Evolutionary conservation across 1,140 invertebrate species (phyloP), one percentile per base, ranked within the genome.

Genomic region (Vanessa tameamea): DNA sequence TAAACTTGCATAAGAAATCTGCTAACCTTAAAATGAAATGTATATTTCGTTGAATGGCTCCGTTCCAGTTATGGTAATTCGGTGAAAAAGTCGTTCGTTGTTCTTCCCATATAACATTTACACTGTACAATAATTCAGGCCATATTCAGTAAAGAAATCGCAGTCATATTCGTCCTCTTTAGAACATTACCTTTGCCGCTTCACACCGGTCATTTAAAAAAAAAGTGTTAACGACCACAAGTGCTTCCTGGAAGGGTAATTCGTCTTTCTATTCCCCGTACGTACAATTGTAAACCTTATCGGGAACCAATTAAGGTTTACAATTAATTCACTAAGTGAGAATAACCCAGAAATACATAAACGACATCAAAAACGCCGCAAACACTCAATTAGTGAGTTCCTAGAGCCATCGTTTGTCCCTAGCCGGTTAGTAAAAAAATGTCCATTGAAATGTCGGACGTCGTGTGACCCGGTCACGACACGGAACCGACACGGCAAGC

Each of bases 381-480:
- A 76, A 74, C 79, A 80, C 74, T 81, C 84, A 85, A 84, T 85
- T 82, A 86, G 80, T 74, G 78, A 78, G 77, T 87, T 84, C 81
- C 76, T 67, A 82, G 86, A 87, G 78, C 20, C 69, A 65, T 48
- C 72, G 71, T 72, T 69, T 75, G 75, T 73, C 73, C 26, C 55
- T 50, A 64, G 59, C 64, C 51, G 64, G 66, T 70, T 68, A 68
- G 53, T 48, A 79, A 79, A 57, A 83, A 84, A 86, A 76, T 72
- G 53, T 61, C 59, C 53, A 63, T 66, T 63, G 64, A 69, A 68
- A 82, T 83, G 77, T 82, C 83, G 82, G 80, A 78, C 80, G 73
- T 72, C 69, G 75, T 64, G 71, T 87, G 85, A 86, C 87, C 87
- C 69, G 87, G 87, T 90, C 83, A 89, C 80, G 74, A 78, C 79